Conservation (phyloP, 2,113 vertebrate species). For the Saguinus midas region DNA sequence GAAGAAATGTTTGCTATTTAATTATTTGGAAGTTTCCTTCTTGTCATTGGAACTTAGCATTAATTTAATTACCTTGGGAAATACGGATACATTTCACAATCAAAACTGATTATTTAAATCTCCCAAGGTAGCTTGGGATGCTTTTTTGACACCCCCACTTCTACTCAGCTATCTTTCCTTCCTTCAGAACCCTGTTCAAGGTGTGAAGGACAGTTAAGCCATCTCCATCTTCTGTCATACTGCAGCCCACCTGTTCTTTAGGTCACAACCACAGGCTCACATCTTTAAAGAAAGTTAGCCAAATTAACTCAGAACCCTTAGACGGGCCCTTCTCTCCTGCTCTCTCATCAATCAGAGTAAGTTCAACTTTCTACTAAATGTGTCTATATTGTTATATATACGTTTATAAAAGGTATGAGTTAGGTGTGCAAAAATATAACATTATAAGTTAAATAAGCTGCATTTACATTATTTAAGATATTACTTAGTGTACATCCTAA, state of each 20-base stretch:
- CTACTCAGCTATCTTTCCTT: neutral
- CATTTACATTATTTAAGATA: no score
- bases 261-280: neutral
- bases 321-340: neutral
- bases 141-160: neutral
- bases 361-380: neutral
- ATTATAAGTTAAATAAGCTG: neutral
- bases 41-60: neutral
- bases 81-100: neutral
- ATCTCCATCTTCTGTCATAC: neutral
- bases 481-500: neutral
- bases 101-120: neutral
- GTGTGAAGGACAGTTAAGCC: neutral
- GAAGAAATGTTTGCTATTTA: neutral
- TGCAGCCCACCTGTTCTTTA: neutral
- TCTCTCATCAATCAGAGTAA: neutral
- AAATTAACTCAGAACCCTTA: neutral
- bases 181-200: neutral
- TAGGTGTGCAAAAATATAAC: neutral
- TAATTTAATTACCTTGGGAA: neutral
- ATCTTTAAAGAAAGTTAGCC: neutral
- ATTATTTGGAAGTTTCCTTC: constrained; percentile 18
- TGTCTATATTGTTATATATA: neutral
- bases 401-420: neutral
- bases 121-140: neutral